Conservation (phyloP, 2,888 invertebrate genomes). For the Rhopalosiphum nymphaeae region DNA sequence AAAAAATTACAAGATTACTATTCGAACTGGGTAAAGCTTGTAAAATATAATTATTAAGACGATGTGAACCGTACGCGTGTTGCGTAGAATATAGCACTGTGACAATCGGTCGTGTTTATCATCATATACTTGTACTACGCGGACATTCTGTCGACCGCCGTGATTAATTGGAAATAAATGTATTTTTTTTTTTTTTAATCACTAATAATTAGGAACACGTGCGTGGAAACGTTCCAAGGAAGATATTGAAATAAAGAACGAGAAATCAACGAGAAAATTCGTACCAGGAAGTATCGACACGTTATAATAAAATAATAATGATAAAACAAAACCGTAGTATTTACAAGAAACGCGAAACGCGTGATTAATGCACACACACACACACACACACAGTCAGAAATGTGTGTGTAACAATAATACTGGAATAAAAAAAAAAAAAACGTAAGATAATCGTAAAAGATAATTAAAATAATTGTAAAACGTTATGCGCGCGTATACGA, state of each 20-base stretch:
- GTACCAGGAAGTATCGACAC: neutral
- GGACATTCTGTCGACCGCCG: neutral
- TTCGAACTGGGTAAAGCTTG: neutral
- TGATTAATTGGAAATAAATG: neutral
- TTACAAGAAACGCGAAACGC: neutral
- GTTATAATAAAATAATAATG: neutral
- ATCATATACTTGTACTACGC: neutral
- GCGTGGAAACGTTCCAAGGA: constrained; percentile 26
- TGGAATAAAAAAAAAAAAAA: neutral
- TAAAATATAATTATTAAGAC: constrained; percentile 28
- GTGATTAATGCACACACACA: neutral
- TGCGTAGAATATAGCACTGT: neutral
- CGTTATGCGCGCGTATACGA: neutral
- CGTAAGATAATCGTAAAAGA: neutral
- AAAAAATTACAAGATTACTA: constrained; percentile 6
- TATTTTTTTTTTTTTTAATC: neutral
- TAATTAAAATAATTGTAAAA: neutral
- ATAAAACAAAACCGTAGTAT: neutral
- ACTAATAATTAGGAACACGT: constrained; percentile 11
- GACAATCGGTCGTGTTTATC: neutral
- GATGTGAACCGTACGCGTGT: neutral
- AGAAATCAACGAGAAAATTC: neutral
- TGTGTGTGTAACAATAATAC: neutral
- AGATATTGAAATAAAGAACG: constrained; percentile 1
- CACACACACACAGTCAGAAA: neutral